phyloP scores from a whole-genome alignment of 2,797 vertebrate species.

The Buceros bicornis region DNA sequence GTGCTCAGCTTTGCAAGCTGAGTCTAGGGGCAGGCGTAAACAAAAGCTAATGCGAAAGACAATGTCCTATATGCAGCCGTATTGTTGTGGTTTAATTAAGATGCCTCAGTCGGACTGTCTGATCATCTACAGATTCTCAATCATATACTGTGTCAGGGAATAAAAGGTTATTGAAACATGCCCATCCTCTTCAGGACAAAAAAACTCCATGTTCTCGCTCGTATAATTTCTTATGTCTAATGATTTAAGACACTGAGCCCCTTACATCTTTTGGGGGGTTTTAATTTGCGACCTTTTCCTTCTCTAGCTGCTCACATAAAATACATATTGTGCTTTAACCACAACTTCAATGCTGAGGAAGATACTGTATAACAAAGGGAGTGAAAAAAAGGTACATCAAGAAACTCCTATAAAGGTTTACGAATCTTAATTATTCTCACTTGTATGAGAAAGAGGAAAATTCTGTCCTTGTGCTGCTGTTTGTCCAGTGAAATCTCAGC shows the following conservation, averaged over 20 bases:
- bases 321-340: background rate
- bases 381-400: background rate
- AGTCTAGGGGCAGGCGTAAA: background rate
- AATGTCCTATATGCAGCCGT: background rate
- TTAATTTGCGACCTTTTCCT: background rate
- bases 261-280: fast-evolving
- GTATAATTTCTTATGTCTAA: fast-evolving
- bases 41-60: background rate
- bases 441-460: background rate
- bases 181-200: background rate
- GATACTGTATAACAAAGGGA: fast-evolving
- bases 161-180: background rate
- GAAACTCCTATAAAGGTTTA: background rate
- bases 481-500: background rate
- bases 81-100: background rate
- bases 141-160: background rate
- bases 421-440: background rate
- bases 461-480: background rate
- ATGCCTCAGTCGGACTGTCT: background rate
- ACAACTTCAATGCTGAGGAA: background rate
- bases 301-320: background rate
- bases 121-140: background rate
- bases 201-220: fast-evolving
- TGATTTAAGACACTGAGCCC: background rate
- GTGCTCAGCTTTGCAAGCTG: background rate